Evolutionary conservation across 2,888 invertebrate species (phyloP).

Genomic region (Eristalinus aeneus): DNA sequence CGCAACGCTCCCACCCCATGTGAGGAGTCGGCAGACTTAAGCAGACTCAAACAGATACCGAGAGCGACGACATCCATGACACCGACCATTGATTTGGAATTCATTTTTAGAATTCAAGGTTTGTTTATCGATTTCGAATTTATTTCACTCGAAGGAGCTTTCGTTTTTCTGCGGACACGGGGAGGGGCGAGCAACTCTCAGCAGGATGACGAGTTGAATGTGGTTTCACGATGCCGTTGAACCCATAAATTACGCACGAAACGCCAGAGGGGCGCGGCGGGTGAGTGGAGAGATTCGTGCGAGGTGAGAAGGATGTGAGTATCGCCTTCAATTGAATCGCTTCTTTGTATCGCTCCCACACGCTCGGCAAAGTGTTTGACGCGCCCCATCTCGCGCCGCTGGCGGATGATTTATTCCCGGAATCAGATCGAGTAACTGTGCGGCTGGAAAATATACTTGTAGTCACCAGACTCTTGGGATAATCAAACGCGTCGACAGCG

Average conservation of each 20-base stretch:
- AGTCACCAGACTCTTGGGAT: background rate
- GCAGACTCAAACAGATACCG: background rate
- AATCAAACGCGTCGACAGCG: background rate
- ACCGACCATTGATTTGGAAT: slow-evolving; percentile 56
- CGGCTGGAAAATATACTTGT: background rate
- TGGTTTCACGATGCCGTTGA: slow-evolving; percentile 31
- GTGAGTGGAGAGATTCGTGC: background rate
- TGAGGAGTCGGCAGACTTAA: background rate
- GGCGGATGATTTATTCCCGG: background rate
- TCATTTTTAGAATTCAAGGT: slow-evolving; percentile 68
- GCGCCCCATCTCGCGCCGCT: background rate
- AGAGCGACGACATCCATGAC: slow-evolving; percentile 25
- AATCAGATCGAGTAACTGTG: background rate
- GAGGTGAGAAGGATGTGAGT: background rate
- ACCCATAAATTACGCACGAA: slow-evolving; percentile 53
- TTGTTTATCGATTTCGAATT: slow-evolving; percentile 64
- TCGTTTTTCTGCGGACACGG: background rate
- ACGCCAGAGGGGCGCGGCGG: background rate
- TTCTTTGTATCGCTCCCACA: background rate
- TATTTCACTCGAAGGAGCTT: slow-evolving; percentile 41
- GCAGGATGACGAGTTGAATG: background rate
- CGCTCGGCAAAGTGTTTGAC: background rate
- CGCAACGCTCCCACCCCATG: too few relatives aligned
- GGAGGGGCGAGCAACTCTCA: background rate
- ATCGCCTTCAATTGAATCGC: background rate